Evolutionary conservation across 2,888 invertebrate species (phyloP), one percentile per base, ranked within the genome.

Genomic region (Cantharis lateralis): DNA sequence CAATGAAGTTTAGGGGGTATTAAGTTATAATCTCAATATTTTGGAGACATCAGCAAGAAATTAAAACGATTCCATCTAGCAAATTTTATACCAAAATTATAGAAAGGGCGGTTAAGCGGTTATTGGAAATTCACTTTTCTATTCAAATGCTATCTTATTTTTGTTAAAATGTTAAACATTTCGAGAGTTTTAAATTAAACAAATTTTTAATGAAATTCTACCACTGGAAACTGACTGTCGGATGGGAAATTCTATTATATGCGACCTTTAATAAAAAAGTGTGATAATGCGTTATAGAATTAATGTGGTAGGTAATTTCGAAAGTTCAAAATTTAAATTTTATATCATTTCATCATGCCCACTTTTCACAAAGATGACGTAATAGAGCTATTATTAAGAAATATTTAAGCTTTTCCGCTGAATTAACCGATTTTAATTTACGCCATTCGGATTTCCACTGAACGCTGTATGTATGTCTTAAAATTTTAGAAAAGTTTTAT

Each of bases 371-470:
- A 48, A n/a, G 48, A 48, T 48, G 48, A 48, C 48, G 48, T 48
- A 66, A 66, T 13, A 66, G 3, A 24, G 64, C 64, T 66, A 66
- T 66, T 66, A 48, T 48, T 48, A 48, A 66, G 64, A 18, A 24
- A 66, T 66, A 66, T 66, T 24, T 20, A 20, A 66, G 24, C 20
- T 66, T 66, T 20, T 66, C n/a, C 20, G 10, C n/a, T 13, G 48
- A 66, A 66, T 64, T 66, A 66, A 20, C 18, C 11, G 64, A 66
- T n/a, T n/a, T 66, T 64, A 64, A 64, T 64, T 66, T 66, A 66
- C 64, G 24, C 20, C n/a, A 20, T 66, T 66, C 20, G 64, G 20
- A 66, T 66, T 66, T 66, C n/a, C 64, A 66, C n/a, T 20, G 7
- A 64, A 20, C 20, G 64, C 64, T 20, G 3, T 20, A 18, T 20